A percentile compares a stretch with the other conserved stretches of the same genome.
phyloP scores from a whole-genome alignment of 2,113 vertebrate species.

The Melanerpes aurifrons region DNA sequence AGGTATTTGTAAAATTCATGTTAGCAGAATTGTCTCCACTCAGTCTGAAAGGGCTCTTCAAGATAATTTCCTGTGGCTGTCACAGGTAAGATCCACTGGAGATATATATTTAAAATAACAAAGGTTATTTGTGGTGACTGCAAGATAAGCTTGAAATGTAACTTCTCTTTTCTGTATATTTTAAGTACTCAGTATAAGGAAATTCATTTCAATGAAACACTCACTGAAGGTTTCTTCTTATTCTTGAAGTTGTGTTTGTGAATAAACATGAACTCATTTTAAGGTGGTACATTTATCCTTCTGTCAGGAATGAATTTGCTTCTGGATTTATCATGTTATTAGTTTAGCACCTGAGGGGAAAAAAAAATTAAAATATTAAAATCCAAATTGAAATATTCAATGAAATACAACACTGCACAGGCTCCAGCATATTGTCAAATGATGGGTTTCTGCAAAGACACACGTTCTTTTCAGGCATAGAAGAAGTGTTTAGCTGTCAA shows the following conservation, averaged over 20 bases:
- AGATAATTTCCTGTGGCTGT: conserved; percentile 5
- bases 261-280: background rate
- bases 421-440: background rate
- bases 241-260: background rate
- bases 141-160: background rate
- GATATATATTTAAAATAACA: background rate
- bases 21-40: background rate
- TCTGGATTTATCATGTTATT: background rate
- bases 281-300: background rate
- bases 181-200: background rate
- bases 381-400: background rate
- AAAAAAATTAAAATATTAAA: background rate
- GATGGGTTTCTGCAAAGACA: background rate
- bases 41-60: background rate
- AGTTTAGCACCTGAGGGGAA: background rate
- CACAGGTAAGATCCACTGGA: background rate
- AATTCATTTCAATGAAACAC: background rate
- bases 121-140: background rate
- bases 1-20: background rate
- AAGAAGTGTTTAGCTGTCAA: conserved; percentile 47
- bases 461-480: background rate
- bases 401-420: background rate
- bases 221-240: background rate
- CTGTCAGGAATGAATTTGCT: background rate
- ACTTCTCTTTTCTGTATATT: background rate